Evolutionary conservation across 2,113 vertebrate genomes (phyloP), one percentile per base, ranked within the genome.

Genomic region (Saguinus midas): DNA sequence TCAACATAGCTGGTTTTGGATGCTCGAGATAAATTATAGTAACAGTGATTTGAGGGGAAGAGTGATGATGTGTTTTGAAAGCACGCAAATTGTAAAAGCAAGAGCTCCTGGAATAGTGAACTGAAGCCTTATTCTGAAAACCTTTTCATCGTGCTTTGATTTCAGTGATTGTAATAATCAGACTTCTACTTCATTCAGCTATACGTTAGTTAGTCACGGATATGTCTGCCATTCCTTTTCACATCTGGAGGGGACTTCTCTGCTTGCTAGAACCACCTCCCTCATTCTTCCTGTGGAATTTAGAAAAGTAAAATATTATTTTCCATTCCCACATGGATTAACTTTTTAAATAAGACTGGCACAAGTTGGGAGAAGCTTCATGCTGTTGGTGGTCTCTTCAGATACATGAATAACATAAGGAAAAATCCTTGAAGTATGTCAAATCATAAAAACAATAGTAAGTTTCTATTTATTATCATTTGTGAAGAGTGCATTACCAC

Each of bases 141-240:
- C 66, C 23, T 94, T 92, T 90, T 84, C 6, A 17, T 12, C 29
- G 37, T 83, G 75, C 72, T 96, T 87, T 80, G 37, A 92, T 93
- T 82, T 93, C 55, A 66, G 78, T 90, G 80, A 66, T 84, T 87
- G 92, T 88, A 72, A 92, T 88, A 93, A 78, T 93, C 52, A 83
- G 91, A 73, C 5, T 73, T 75, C 61, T 37, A 94, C 35, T 73
- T 86, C 78, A 92, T 87, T 43, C 43, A 66, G 8, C 23, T 52
- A 20, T 61, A 83, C 81, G 57, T 78, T 91, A 80, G 84, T 84
- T 91, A 87, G 76, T 78, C 80, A 78, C 5, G 7, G 48, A 13
- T 81, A 14, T 6, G 23, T 95, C 81, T 90, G 52, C 21, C 27
- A 84, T 84, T 90, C 14, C 14, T 87, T 17, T 48, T 85, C 48